Conservation (phyloP, 2,888 invertebrate genomes). For the Muscina levida region DNA sequence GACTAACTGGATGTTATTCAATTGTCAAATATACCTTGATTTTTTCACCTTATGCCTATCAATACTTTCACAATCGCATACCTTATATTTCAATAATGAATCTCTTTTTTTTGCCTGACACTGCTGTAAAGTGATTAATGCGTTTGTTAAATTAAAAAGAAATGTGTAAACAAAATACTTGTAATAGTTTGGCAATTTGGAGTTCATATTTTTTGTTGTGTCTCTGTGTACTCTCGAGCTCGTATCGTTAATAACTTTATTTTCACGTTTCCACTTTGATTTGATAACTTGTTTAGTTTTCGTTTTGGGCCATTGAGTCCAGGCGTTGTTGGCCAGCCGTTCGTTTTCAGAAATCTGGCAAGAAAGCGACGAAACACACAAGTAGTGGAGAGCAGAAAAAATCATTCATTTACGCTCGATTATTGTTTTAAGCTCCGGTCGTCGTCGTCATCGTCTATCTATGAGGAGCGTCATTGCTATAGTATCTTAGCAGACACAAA, state of each 20-base stretch:
- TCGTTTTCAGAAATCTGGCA: constrained; percentile 20
- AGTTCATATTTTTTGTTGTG: neutral
- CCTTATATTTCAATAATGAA: constrained; percentile 10
- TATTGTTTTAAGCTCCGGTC: constrained; percentile 29
- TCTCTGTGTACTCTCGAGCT: neutral
- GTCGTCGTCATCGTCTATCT: neutral
- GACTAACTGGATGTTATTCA: no score
- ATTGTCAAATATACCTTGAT: no score
- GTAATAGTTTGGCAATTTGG: constrained; percentile 25
- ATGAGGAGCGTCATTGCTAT: no score
- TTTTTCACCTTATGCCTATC: no score
- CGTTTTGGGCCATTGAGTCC: neutral
- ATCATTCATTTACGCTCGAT: constrained; percentile 50
- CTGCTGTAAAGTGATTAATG: constrained; percentile 37
- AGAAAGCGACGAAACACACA: constrained; percentile 2
- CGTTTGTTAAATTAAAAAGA: constrained; percentile 34
- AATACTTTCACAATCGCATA: no score
- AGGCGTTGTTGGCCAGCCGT: neutral
- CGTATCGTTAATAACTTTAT: constrained; percentile 18
- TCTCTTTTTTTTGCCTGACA: neutral
- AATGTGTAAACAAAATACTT: constrained; percentile 32
- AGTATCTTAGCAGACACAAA: no score
- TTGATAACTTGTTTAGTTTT: constrained; percentile 40
- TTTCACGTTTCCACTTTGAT: constrained; percentile 36
- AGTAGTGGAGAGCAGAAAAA: constrained; percentile 11